phyloP scores from a whole-genome alignment of 2,888 invertebrate species.

The Conus canariensis region DNA sequence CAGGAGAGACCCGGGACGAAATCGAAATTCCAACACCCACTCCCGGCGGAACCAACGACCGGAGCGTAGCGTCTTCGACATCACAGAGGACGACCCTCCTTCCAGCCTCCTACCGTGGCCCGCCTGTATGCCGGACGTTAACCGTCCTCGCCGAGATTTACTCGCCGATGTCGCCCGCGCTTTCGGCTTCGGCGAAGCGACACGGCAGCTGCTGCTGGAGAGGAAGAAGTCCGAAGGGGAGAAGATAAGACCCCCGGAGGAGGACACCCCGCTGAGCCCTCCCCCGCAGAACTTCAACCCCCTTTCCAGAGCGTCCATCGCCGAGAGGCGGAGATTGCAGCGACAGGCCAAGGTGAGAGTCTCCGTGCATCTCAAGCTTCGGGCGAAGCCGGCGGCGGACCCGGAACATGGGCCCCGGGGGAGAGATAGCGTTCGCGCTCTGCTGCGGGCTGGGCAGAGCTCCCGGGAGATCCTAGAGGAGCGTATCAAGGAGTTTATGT shows the following conservation, averaged over 20 bases:
- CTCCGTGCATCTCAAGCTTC: neutral
- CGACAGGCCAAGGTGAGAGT: neutral
- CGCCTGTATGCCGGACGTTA: slow-evolving; percentile 24
- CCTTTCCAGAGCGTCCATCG: neutral
- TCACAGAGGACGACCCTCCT: slow-evolving; percentile 17
- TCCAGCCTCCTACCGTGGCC: neutral
- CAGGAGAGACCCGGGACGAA: neutral
- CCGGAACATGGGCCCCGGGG: neutral
- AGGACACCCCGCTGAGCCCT: neutral
- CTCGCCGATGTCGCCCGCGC: slow-evolving; percentile 20
- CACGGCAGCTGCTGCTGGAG: neutral
- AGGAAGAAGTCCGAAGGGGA: neutral
- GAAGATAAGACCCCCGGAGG: neutral
- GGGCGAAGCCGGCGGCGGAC: neutral
- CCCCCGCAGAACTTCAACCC: neutral
- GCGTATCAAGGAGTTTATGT: slow-evolving; percentile 40
- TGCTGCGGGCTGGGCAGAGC: slow-evolving; percentile 10
- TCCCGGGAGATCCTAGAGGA: slow-evolving; percentile 11
- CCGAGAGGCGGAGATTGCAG: slow-evolving; percentile 20
- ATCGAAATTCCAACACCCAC: no score
- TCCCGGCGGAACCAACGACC: neutral
- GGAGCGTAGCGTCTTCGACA: slow-evolving; percentile 6
- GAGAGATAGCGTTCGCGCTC: neutral
- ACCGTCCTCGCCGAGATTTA: slow-evolving; percentile 14
- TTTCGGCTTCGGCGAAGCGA: slow-evolving; percentile 33